These are phyloP conservation scores for Zosterops lateralis DNA, from an alignment of 2,113 vertebrate genomes.

Conservation along the genomic window DNA sequence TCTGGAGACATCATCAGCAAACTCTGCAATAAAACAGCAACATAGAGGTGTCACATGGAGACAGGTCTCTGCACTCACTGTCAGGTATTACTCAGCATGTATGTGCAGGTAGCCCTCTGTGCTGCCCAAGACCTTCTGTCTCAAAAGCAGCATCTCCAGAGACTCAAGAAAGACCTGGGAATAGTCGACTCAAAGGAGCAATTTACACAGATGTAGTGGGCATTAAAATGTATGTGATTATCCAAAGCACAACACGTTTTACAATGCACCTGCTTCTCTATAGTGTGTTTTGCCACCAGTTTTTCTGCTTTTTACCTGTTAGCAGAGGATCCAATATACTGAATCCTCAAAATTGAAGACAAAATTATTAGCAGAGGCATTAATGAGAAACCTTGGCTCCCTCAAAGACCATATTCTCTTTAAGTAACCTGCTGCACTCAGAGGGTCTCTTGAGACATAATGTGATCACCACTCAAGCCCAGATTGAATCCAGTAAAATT, in stretches of 20 bases:
- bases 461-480: not conserved
- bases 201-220: not conserved
- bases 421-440: not conserved
- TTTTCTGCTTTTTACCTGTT: not conserved
- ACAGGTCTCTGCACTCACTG: not conserved
- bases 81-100: not conserved
- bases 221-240: not conserved
- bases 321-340: not conserved
- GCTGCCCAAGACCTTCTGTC: not conserved
- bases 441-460: not conserved
- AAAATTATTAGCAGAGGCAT: not conserved
- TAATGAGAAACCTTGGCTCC: not conserved
- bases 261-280: not conserved
- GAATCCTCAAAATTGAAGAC: not conserved
- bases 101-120: not conserved
- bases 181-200: not conserved
- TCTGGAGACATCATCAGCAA: slow-evolving; percentile 90
- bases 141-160: not conserved
- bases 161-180: not conserved
- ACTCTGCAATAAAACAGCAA: slow-evolving; percentile 72
- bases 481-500: not conserved
- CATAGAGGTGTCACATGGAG: not conserved
- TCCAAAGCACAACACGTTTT: not conserved
- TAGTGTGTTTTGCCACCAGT: not conserved
- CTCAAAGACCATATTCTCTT: not conserved